Evolutionary conservation across 2,797 vertebrate genomes (phyloP).

Genomic region (Benthosema pterotum): DNA sequence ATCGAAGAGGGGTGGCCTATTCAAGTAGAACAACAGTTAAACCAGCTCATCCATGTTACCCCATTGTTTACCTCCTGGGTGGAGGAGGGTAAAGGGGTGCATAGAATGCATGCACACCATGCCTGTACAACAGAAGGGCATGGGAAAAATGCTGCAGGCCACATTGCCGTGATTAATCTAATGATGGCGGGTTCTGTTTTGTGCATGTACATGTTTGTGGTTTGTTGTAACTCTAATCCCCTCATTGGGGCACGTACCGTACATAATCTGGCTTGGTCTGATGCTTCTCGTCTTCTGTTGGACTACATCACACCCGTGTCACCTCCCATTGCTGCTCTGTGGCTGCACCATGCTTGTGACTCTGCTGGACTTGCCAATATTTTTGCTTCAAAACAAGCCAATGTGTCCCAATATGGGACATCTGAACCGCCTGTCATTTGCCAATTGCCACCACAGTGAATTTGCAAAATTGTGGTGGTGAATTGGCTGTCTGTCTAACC

Average conservation of each 20-base stretch:
- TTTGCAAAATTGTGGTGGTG: constrained; percentile 13
- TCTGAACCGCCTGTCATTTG: constrained; percentile 5
- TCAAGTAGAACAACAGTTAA: constrained; percentile 34
- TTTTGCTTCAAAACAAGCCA: background rate
- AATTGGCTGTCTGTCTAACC: constrained; percentile 11
- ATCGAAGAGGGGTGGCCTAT: constrained; percentile 27
- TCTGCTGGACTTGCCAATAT: background rate
- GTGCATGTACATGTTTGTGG: constrained; percentile 25
- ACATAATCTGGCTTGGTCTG: background rate
- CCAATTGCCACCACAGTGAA: background rate
- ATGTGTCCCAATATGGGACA: constrained; percentile 13
- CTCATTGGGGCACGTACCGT: constrained; percentile 2
- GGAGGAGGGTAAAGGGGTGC: constrained; percentile 27
- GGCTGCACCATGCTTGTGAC: background rate
- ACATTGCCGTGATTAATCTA: constrained; percentile 47
- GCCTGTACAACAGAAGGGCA: constrained; percentile 39
- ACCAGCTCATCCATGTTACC: constrained; percentile 29
- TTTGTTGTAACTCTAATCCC: constrained; percentile 19
- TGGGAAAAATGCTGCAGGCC: constrained; percentile 55
- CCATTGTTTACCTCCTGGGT: constrained; percentile 45
- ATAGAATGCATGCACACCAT: constrained; percentile 4
- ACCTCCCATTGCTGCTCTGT: background rate
- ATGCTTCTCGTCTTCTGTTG: constrained; percentile 12
- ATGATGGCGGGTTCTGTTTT: constrained; percentile 34
- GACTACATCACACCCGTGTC: background rate